Percentiles rank a stretch among this genome's conserved stretches.
Conservation (phyloP, 1,140 invertebrate genomes). For the Acromyrmex charruanus region DNA sequence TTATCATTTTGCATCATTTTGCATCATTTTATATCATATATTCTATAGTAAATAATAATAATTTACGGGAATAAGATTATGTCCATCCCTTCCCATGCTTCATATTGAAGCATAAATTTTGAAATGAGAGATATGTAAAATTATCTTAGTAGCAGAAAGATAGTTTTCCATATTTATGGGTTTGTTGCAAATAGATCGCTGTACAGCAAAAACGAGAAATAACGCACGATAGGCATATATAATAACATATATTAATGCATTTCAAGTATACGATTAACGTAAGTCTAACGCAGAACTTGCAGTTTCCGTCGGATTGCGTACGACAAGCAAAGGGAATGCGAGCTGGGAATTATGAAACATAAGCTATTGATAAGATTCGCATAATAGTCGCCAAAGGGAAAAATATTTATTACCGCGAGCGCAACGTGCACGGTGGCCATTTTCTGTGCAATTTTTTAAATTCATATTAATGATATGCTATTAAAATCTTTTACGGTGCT, state of each 20-base stretch:
- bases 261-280: not conserved
- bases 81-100: no score
- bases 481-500: slow-evolving; percentile 39
- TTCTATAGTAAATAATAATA: no score
- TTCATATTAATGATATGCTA: slow-evolving; percentile 19
- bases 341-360: slow-evolving; percentile 18
- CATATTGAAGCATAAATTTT: not conserved
- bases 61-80: not conserved
- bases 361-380: slow-evolving; percentile 5
- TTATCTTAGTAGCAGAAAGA: not conserved
- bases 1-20: no score
- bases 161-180: not conserved
- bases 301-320: slow-evolving; percentile 13
- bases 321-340: slow-evolving; percentile 5
- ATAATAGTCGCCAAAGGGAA: not conserved
- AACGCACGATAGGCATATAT: not conserved
- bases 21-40: no score
- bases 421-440: not conserved
- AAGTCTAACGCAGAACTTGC: not conserved
- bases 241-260: slow-evolving; percentile 9
- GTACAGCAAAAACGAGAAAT: not conserved
- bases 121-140: not conserved
- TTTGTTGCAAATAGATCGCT: not conserved
- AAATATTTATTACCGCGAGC: not conserved
- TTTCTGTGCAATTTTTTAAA: slow-evolving; percentile 37